Conservation (phyloP, 2,797 vertebrate genomes). For the Leptatherina wallacei region DNA sequence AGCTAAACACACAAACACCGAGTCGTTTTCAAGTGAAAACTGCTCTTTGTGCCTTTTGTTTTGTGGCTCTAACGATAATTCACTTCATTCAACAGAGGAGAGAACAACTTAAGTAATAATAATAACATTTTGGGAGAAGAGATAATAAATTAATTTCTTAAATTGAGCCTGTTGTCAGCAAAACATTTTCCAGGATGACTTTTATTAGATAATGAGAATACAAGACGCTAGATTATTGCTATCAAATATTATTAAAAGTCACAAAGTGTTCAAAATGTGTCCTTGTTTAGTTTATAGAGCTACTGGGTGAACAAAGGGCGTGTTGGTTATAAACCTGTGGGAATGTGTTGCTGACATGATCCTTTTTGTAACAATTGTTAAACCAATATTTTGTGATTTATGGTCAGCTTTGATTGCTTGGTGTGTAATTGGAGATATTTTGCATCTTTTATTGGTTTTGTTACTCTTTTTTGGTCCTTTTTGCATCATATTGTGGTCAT, state of each 20-base stretch:
- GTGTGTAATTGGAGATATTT: too few relatives aligned
- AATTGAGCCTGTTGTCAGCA: not conserved
- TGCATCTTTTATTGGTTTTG: too few relatives aligned
- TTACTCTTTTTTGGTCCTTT: too few relatives aligned
- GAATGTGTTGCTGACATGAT: too few relatives aligned
- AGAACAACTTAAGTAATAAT: not conserved
- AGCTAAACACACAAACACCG: constrained; percentile 3
- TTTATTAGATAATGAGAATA: not conserved
- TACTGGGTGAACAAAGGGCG: not conserved
- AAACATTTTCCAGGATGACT: not conserved
- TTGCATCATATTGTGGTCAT: too few relatives aligned
- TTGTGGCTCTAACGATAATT: not conserved
- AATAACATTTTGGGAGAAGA: not conserved
- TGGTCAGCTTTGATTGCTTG: not conserved
- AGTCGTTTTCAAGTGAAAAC: not conserved
- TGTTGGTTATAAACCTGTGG: not conserved
- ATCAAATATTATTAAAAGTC: not conserved
- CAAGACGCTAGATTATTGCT: too few relatives aligned
- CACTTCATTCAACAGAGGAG: not conserved
- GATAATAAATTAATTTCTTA: not conserved
- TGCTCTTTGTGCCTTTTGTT: not conserved
- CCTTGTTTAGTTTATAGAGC: not conserved
- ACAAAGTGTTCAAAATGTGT: not conserved
- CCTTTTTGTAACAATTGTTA: too few relatives aligned
- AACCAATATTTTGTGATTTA: not conserved